A percentile compares a stretch with the other conserved stretches of the same genome.
These are phyloP conservation scores for Tetramorium simillimum DNA, from an alignment of 1,140 invertebrate genomes.

Conservation along the genomic window DNA sequence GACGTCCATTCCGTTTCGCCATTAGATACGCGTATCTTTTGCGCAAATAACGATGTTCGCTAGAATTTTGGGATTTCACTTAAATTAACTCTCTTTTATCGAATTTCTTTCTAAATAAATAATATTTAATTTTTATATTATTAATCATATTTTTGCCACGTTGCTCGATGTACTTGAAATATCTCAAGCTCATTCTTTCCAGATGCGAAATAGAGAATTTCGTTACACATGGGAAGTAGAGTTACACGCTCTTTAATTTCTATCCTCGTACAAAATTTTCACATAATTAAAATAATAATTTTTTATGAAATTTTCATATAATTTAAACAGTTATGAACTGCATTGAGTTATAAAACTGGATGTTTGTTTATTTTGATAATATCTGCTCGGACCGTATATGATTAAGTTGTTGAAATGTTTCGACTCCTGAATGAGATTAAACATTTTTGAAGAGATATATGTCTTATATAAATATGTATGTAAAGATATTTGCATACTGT, in stretches of 20 bases:
- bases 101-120: neutral
- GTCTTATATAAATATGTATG: neutral
- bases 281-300: too few relatives aligned
- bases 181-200: neutral
- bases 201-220: neutral
- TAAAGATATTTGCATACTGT: neutral
- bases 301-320: neutral
- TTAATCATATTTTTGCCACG: neutral
- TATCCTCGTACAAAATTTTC: neutral
- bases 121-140: neutral
- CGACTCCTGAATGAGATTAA: neutral
- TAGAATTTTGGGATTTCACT: neutral
- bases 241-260: neutral
- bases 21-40: neutral
- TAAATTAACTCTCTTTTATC: too few relatives aligned
- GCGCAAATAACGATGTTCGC: neutral
- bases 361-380: neutral
- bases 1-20: neutral
- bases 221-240: neutral
- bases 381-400: neutral
- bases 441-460: neutral
- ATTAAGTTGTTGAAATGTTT: neutral
- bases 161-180: neutral
- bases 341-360: neutral
- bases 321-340: neutral